Percentiles rank a stretch among this genome's conserved stretches.
These are phyloP conservation scores for Orthosia incerta DNA, from an alignment of 2,888 invertebrate species.

Conservation along the genomic window DNA sequence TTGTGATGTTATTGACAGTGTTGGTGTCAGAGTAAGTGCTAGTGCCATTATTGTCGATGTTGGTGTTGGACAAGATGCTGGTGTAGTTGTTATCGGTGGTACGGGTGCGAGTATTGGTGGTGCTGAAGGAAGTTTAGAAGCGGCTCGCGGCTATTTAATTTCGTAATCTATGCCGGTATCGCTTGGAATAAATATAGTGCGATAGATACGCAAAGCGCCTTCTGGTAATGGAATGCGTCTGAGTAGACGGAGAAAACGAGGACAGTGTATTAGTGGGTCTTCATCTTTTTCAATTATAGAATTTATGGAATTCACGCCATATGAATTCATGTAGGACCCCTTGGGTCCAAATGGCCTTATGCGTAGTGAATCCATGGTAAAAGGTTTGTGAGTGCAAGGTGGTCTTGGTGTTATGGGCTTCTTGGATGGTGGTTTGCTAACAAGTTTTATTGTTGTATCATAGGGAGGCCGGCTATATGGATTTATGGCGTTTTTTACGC, in stretches of 20 bases:
- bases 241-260: not conserved
- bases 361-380: too few relatives aligned
- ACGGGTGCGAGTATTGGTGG: not conserved
- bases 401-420: not conserved
- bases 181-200: not conserved
- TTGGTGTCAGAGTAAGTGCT: too few relatives aligned
- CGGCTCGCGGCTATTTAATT: too few relatives aligned
- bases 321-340: too few relatives aligned
- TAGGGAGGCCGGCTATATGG: not conserved
- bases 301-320: too few relatives aligned
- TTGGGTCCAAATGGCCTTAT: too few relatives aligned
- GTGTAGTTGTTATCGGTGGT: not conserved
- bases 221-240: not conserved
- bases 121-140: too few relatives aligned
- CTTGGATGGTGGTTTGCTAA: not conserved
- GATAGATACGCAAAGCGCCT: not conserved
- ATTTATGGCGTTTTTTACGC: not conserved
- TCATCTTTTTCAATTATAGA: too few relatives aligned
- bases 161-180: not conserved
- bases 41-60: too few relatives aligned
- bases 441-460: not conserved
- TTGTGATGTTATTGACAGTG: not conserved
- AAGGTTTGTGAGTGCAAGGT: too few relatives aligned
- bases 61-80: too few relatives aligned
- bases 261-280: not conserved